These are phyloP conservation scores for human (Homo sapiens) DNA, from an alignment of 2,113 vertebrate species.

Conservation along the genomic window GRCh38 chr13:54619501-54620000, in stretches of 20 bases:
- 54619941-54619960: neutral
- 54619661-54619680: neutral
- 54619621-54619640: neutral
- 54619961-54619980: neutral
- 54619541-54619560: neutral
- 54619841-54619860: neutral
- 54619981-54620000: neutral
- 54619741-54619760: neutral
- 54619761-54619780: neutral
- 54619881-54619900: neutral
- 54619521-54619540: neutral
- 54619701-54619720: neutral
- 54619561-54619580: neutral
- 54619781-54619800: neutral
- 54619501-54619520: neutral
- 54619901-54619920: neutral
- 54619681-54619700: neutral
- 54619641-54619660: neutral
- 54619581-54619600: neutral
- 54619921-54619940: neutral
- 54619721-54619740: neutral
- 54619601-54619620: neutral
- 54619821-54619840: neutral
- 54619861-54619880: neutral
- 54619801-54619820: neutral